Base-by-base conservation (phyloP, 2,797 vertebrate genomes). In the Cirrhinus molitorella region DNA sequence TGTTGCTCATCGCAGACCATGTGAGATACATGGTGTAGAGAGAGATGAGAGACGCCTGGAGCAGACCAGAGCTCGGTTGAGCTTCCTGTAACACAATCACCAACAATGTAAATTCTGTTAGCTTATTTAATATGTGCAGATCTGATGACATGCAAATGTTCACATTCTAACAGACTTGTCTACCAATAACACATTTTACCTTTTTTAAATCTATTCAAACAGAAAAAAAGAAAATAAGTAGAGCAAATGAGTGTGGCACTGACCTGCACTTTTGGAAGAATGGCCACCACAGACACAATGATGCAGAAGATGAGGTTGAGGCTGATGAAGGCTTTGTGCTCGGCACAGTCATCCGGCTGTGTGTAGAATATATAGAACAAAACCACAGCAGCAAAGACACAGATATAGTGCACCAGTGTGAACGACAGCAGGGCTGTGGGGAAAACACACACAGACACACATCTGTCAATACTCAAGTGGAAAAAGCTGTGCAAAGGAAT, bases 231-330 rank as follows among this genome's bases (percentile, higher is more conserved):
- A 7, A 74, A 17, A 53, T 17, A 47, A 25, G 23, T 23, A 11
- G 1, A 57, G 37, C 9, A 31, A 65, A 83, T 53, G 57, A 75
- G 13, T 14, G 37, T n/a, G 4, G 8, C 4, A 14, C 28, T 93
- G 88, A 98, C 97, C 97, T 98, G 97, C 73, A 99, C 88, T 93
- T 96, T 97, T 77, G 97, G 97, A 87, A 99, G 90, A 87, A 99
- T 89, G 2, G 97, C 90, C n/a, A 97, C 91, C 0, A 95, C 74
- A 3, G 97, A 98, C 87, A 97, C 51, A 0, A 93, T 40, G 86
- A 98, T n/a, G 59, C 96, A 97, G 92, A 99, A 94, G 79, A 96
- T 90, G 79, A 99, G 86, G 92, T 98, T 99, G 91, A 98, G 95
- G 90, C 97, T 96, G 92, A 99, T 95, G 92, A 98, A 95, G 85